Evolutionary conservation across 2,113 vertebrate genomes (phyloP), one percentile per base, ranked within the genome.

Genomic region (Neolamprologus fasciatus): DNA sequence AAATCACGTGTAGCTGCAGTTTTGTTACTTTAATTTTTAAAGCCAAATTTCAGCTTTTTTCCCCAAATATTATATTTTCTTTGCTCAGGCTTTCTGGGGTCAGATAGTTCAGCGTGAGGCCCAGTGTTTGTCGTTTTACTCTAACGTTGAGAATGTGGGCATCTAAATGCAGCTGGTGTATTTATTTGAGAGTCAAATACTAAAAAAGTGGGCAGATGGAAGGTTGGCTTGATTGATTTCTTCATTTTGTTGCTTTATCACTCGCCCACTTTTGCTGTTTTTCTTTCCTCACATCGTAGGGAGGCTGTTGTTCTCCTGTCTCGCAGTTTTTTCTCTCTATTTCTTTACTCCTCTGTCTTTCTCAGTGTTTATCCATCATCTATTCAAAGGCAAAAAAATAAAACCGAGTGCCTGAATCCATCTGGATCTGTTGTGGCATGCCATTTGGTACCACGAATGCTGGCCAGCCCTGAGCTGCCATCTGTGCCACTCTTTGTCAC

Each of bases 401-500:
- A 55, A 90, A 80, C 54, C 0, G 8, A n/a, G 57, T 83, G 87
- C 66, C 79, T 7, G 66, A 42, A 82, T 94, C 92, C 92, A 94
- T 92, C 91, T 94, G 93, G 92, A 84, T 87, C 82, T 89, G 93
- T 92, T 86, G 87, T 90, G 90, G 80, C 86, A 81, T 66, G 79
- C 86, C 90, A 88, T 92, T 90, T 86, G 88, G 86, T 79, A 6
- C 83, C 81, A 83, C 83, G 78, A 87, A 82, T 23, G 21, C 50
- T 8, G 9, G 90, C 83, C 91, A 89, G 91, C 78, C 83, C 73
- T 58, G 85, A 63, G 89, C 84, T 5, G 58, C 93, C 93, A 94
- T 92, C 90, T 94, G 93, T 81, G 86, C 88, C 68, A 23, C 16
- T 87, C 86, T 93, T 81, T 89, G 82, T 89, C 54, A 37, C 87